Conservation (phyloP, 2,113 vertebrate genomes). For the Excalfactoria chinensis region DNA sequence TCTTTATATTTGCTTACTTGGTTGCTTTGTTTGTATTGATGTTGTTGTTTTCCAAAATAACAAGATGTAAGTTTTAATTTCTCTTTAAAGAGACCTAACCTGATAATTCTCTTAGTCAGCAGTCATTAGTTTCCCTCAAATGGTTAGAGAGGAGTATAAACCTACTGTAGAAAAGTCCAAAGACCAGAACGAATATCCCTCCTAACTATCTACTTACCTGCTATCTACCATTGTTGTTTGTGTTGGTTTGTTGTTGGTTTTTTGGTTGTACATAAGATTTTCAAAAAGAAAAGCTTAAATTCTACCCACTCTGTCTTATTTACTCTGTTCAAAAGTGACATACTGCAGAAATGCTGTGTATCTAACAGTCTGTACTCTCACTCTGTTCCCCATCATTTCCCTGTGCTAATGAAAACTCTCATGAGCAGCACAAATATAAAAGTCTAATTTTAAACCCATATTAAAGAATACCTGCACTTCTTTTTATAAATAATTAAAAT, state of each 20-base stretch:
- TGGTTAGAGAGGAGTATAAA: background rate
- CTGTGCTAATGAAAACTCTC: background rate
- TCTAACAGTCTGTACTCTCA: background rate
- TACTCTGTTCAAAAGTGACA: background rate
- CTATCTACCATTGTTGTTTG: background rate
- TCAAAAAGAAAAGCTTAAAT: background rate
- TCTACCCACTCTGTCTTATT: background rate
- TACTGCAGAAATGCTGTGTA: background rate
- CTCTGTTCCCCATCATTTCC: background rate
- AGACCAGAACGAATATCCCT: background rate
- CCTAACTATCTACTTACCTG: background rate
- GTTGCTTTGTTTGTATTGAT: background rate
- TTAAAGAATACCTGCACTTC: background rate
- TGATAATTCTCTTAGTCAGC: background rate
- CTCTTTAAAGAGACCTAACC: background rate
- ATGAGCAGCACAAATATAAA: background rate
- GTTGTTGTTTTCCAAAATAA: background rate
- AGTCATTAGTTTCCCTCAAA: background rate
- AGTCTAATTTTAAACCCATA: background rate
- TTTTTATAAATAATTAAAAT: background rate
- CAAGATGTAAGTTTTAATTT: background rate
- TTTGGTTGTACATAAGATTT: background rate
- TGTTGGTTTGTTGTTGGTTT: too few relatives aligned
- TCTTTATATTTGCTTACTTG: background rate
- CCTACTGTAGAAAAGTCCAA: background rate